phyloP scores from a whole-genome alignment of 2,113 vertebrate genomes.

The Cryptoleucopteryx plumbea region DNA sequence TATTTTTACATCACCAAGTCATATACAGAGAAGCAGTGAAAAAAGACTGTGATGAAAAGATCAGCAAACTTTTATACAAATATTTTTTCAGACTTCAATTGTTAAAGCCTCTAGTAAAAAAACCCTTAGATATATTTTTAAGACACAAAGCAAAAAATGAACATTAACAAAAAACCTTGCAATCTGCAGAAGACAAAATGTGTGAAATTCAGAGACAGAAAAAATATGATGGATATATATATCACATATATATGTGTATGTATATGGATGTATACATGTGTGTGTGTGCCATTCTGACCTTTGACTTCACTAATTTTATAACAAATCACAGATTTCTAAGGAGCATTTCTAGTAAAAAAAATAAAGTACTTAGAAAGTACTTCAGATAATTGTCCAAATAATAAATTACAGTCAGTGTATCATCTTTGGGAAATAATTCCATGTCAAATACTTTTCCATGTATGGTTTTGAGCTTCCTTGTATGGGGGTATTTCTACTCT shows the following conservation, averaged over 20 bases:
- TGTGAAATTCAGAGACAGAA: background rate
- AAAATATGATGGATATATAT: background rate
- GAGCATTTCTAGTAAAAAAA: background rate
- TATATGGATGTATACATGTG: background rate
- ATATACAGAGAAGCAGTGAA: background rate
- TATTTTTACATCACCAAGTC: slow-evolving; percentile 11
- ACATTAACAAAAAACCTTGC: background rate
- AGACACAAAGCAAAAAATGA: background rate
- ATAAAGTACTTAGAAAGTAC: background rate
- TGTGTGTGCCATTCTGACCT: background rate
- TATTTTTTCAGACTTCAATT: background rate
- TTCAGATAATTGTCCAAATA: background rate
- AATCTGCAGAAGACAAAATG: background rate
- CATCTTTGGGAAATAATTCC: background rate
- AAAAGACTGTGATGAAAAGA: background rate
- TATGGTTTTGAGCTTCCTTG: background rate
- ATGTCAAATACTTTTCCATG: background rate
- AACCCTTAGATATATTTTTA: background rate
- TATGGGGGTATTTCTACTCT: background rate
- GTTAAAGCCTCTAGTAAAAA: background rate
- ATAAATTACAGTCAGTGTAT: background rate
- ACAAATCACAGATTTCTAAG: background rate
- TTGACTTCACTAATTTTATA: background rate
- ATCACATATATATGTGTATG: background rate
- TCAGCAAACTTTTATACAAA: background rate